Evolutionary conservation across 2,113 vertebrate genomes (phyloP).

Genomic region (Phoenicopterus ruber): DNA sequence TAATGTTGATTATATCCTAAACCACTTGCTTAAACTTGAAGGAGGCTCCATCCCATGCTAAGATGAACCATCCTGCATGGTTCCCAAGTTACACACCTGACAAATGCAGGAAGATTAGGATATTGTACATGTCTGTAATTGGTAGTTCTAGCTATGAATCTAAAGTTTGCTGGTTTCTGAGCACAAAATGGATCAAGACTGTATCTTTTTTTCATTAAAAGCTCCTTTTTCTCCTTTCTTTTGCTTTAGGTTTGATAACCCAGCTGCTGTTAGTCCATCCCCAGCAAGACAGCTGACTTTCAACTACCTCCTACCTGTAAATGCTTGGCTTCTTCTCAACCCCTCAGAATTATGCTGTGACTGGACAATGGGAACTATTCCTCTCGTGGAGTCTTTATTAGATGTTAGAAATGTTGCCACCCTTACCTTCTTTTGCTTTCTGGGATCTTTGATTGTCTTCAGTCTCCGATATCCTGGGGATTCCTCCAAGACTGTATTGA

Average conservation of each 20-base stretch:
- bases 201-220: neutral
- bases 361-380: slow-evolving; percentile 99
- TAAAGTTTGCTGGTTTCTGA: neutral
- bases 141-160: neutral
- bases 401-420: slow-evolving; percentile 92
- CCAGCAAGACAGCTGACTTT: slow-evolving; percentile 93
- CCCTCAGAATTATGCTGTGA: slow-evolving; percentile 97
- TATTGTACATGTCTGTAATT: neutral
- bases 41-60: neutral
- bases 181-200: neutral
- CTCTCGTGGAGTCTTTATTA: slow-evolving; percentile 89
- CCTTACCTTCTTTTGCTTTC: slow-evolving; percentile 82
- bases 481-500: slow-evolving; percentile 91
- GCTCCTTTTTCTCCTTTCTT: neutral
- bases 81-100: neutral
- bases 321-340: slow-evolving; percentile 94
- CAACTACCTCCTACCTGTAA: slow-evolving; percentile 96
- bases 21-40: neutral
- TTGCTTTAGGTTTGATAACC: slow-evolving; percentile 91
- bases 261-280: slow-evolving; percentile 91
- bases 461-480: slow-evolving; percentile 84
- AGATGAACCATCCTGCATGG: neutral
- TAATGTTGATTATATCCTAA: neutral
- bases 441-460: slow-evolving; percentile 84
- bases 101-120: neutral